Conservation (phyloP, 2,888 invertebrate species). For the Coelinius sp. region DNA sequence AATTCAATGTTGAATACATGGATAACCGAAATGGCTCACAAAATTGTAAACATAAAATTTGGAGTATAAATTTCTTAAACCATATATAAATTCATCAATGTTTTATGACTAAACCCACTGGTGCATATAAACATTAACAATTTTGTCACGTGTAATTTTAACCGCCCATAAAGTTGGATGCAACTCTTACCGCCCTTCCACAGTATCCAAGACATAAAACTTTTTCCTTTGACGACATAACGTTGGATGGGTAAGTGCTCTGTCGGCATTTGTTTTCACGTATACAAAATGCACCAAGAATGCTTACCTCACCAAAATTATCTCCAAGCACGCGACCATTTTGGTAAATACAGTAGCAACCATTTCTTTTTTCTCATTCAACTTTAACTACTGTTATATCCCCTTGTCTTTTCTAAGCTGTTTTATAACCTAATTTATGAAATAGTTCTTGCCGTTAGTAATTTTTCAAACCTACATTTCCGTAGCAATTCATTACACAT, state of each 20-base stretch:
- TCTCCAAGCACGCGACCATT: conserved; percentile 26
- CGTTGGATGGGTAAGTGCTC: conserved; percentile 36
- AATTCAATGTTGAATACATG: background rate
- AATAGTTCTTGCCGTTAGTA: background rate
- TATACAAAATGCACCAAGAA: conserved; percentile 33
- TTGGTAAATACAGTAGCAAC: conserved; percentile 19
- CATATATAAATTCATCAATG: conserved; percentile 8
- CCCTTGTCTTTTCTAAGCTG: background rate
- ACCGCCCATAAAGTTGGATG: conserved; percentile 30
- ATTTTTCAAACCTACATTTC: background rate
- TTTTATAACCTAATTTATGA: background rate
- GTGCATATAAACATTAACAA: conserved; percentile 34
- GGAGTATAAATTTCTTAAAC: background rate
- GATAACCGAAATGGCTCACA: background rate
- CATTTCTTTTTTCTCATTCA: background rate
- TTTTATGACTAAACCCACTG: conserved; percentile 2
- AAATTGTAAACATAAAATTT: background rate
- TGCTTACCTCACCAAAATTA: conserved; percentile 28
- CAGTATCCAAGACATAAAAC: conserved; percentile 32
- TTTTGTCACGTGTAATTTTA: conserved; percentile 42
- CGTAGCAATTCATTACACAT: background rate
- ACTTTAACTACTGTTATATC: conserved; percentile 11
- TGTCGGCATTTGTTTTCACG: conserved; percentile 35
- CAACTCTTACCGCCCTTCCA: background rate
- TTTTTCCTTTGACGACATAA: conserved; percentile 36